Conservation (phyloP, 2,888 invertebrate genomes). For the Latheticus oryzae region DNA sequence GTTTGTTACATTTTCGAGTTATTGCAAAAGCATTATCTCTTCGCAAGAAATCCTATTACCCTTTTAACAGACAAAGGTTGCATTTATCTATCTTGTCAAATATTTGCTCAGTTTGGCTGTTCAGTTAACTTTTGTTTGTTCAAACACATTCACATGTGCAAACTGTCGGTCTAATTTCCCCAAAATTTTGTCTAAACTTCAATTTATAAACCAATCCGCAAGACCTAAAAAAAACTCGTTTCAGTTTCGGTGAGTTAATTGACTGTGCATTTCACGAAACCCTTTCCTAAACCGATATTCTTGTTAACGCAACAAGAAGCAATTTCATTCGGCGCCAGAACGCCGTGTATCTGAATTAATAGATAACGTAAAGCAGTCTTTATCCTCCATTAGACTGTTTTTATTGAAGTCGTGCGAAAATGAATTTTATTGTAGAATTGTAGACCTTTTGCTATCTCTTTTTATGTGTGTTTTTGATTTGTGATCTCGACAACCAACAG, state of each 20-base stretch:
- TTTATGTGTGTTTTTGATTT: too few species aligned
- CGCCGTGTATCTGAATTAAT: conserved; percentile 32
- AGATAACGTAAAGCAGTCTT: conserved; percentile 35
- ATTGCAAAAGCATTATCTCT: too few species aligned
- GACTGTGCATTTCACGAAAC: conserved; percentile 26
- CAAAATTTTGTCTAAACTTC: too few species aligned
- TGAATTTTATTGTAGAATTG: conserved; percentile 14
- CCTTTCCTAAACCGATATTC: conserved; percentile 27
- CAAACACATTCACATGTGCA: conserved; percentile 2
- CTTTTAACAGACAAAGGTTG: too few species aligned
- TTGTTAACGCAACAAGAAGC: conserved; percentile 19
- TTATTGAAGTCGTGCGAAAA: conserved; percentile 16
- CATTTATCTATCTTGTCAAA: conserved; percentile 13
- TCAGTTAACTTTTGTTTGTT: conserved; percentile 7
- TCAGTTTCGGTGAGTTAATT: too few species aligned
- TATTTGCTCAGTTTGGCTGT: conserved; percentile 9
- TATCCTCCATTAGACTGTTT: conserved; percentile 33
- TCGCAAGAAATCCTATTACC: too few species aligned
- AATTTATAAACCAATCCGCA: too few species aligned
- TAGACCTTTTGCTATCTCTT: too few species aligned
- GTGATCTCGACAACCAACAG: conserved; percentile 12
- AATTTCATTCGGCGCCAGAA: conserved; percentile 30
- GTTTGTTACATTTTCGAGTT: too few species aligned
- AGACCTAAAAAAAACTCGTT: too few species aligned
- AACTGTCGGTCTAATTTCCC: too few species aligned